Evolutionary conservation across 1,140 invertebrate species (phyloP), one percentile per base, ranked within the genome.

Genomic region (Drosophila grimshawi): DNA sequence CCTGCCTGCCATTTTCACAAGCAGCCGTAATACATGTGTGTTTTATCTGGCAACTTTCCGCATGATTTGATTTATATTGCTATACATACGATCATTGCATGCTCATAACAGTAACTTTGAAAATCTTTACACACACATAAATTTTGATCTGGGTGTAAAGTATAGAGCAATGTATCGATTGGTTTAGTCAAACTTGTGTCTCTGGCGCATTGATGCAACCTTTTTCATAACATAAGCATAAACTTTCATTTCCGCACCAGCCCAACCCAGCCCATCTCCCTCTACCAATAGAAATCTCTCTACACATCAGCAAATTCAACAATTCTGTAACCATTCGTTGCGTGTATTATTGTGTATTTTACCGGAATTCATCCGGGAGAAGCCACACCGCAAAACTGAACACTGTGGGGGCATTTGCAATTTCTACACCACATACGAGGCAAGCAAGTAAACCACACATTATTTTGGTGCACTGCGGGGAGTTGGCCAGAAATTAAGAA

Each of bases 41-140:
- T 46, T 53, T 67, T 60, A 72, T 53, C 63, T 60, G 43, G 32
- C 7, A 43, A 64, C 62, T 64, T 64, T 43, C 66, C 63, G 30
- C 46, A 39, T 67, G 46, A 51, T 39, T 59, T 67, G 63, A 67
- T 72, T 53, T 48, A 60, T 19, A 45, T 45, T 41, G 32, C 35
- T 37, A 35, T 32, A 39, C 30, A 19, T 5, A 57, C n/a, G 11
- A 57, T 35, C 51, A 5, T 33, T 52, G n/a, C 30, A 5, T 19
- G 8, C 4, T 11, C n/a, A 19, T 29, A 65, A 71, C 48, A 61
- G 4, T 43, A 43, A 19, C 60, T 41, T 10, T 32, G 35, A 4
- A 27, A 27, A 37, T 39, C 10, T 53, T 2, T 35, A 10, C 32
- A 55, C 35, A 53, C 11, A 48, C 35, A 11, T 19, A 56, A 39